Percentiles rank a stretch among this genome's conserved stretches.
phyloP scores from a whole-genome alignment of 1,140 invertebrate species.

The Drosophila setifemur region DNA sequence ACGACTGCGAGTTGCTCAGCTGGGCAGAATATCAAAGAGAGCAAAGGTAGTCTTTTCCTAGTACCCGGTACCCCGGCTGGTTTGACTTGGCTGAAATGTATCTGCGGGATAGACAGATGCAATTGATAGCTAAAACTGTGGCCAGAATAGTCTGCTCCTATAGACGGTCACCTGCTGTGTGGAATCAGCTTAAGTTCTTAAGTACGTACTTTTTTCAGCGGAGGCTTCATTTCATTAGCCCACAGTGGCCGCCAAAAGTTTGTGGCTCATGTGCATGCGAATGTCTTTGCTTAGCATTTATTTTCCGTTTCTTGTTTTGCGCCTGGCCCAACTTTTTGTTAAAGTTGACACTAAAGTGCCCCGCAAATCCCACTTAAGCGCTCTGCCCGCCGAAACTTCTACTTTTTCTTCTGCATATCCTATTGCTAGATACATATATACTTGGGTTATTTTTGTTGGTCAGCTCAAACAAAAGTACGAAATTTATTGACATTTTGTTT shows the following conservation, averaged over 20 bases:
- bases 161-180: constrained; percentile 66
- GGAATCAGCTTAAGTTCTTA: constrained; percentile 58
- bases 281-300: constrained; percentile 23
- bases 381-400: constrained; percentile 46
- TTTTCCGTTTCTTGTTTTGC: constrained; percentile 13
- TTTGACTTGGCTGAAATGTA: constrained; percentile 70
- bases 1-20: constrained; percentile 50
- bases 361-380: constrained; percentile 78
- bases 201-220: constrained; percentile 19
- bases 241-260: constrained; percentile 62
- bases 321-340: constrained; percentile 65
- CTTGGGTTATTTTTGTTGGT: constrained; percentile 4
- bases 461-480: constrained; percentile 21
- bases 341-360: constrained; percentile 77
- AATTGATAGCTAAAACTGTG: constrained; percentile 38
- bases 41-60: constrained; percentile 3
- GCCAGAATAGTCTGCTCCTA: constrained; percentile 9
- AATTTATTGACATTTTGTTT: constrained; percentile 77
- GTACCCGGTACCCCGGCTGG: constrained; percentile 40
- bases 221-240: constrained; percentile 66
- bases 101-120: constrained; percentile 47
- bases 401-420: constrained; percentile 36
- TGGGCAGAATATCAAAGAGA: constrained; percentile 16
- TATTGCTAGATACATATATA: constrained; percentile 5
- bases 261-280: constrained; percentile 19